Evolutionary conservation across 2,113 vertebrate species (phyloP).

Genomic region (Ophthalmolycus amberensis): DNA sequence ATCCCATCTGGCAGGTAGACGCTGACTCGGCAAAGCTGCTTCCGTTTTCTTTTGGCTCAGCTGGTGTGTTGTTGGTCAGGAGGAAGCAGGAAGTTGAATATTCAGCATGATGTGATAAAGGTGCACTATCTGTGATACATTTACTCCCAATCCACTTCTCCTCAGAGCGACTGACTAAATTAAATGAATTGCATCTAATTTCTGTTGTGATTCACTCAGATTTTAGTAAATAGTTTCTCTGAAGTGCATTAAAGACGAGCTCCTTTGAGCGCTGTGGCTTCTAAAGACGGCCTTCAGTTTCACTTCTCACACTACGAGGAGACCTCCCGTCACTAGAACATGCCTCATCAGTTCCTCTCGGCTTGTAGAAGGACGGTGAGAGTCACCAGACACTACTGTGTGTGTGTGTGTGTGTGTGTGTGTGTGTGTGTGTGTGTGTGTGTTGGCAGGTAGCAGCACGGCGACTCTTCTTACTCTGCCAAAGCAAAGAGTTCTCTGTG

Average conservation of each 20-base stretch:
- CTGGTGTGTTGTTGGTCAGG: not conserved
- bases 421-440: no score
- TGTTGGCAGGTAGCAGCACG: not conserved
- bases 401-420: no score
- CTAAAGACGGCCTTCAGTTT: not conserved
- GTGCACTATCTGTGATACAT: not conserved
- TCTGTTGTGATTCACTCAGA: not conserved
- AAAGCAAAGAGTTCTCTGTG: no score
- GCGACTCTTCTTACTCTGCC: not conserved
- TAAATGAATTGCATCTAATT: not conserved
- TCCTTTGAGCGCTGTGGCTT: no score
- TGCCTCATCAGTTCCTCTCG: no score
- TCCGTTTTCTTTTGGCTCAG: conserved; percentile 3
- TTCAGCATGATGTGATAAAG: not conserved
- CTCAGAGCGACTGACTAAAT: no score
- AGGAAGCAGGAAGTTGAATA: not conserved
- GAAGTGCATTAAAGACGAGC: not conserved
- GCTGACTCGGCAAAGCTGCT: conserved; percentile 54
- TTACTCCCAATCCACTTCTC: not conserved
- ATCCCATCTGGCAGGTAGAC: conserved; percentile 25
- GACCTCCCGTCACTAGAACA: not conserved
- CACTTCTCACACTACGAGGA: not conserved
- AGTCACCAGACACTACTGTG: not conserved
- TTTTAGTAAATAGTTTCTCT: not conserved
- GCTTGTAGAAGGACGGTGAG: not conserved